Evolutionary conservation across 1,140 invertebrate species (phyloP), one percentile per base, ranked within the genome.

Genomic region (Lepidurus arcticus): DNA sequence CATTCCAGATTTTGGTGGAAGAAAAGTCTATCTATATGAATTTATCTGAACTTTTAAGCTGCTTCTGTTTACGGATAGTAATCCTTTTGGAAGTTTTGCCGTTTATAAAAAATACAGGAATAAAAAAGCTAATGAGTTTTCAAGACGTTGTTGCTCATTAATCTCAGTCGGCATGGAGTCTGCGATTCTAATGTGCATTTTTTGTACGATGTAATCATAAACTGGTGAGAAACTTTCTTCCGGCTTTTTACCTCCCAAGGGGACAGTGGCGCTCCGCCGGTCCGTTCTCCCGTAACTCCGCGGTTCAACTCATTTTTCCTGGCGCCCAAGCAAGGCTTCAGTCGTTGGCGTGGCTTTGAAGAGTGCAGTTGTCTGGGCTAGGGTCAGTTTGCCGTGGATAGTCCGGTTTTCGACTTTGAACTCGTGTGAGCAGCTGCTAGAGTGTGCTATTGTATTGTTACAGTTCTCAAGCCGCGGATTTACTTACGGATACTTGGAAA

Each of bases 301-400:
- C 53, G 53, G 16, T 65, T 65, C 53, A 21, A 7, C 53, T 21
- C 16, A 21, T 13, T 65, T 65, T 21, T 16, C 13, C 53, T 16
- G 6, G 8, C 16, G 9, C 53, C 53, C 16, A n/a, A 16, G 53
- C 16, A 5, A n/a, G 16, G 16, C 21, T 13, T 65, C 21, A 65
- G 53, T 65, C 53, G n/a, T 65, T 65, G 53, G 53, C 53, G 53
- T 65, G 53, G 53, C 53, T 13, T 65, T 65, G 21, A 7, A n/a
- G 53, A 65, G 53, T 65, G 53, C 16, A 21, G 53, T 65, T 65
- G 53, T 65, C 53, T 65, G 53, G 53, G 8, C 53, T 13, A n/a
- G 21, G 16, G 16, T 21, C 21, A 7, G 53, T n/a, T 16, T n/a
- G 53, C 53, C 13, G 21, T 65, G 16, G 3, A 21, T 21, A n/a